Evolutionary conservation across 2,113 vertebrate species (phyloP).

Genomic region (Thermophis baileyi): DNA sequence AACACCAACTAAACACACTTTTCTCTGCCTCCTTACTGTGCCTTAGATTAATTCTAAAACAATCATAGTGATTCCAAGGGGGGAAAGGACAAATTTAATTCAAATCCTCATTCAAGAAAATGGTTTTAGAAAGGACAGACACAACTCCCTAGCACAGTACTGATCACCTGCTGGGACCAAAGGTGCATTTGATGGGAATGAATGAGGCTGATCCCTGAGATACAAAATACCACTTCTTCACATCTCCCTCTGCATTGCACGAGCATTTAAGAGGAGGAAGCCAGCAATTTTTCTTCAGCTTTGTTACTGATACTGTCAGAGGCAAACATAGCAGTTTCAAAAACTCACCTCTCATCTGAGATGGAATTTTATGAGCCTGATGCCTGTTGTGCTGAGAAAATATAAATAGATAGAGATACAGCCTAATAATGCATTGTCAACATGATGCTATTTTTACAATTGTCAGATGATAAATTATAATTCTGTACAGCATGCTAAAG

Average conservation of each 20-base stretch:
- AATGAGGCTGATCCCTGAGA: not conserved
- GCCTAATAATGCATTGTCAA: not conserved
- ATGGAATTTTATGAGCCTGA: not conserved
- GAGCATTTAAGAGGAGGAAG: not conserved
- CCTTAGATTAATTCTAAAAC: not conserved
- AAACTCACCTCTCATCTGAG: not conserved
- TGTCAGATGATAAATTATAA: conserved; percentile 44
- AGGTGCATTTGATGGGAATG: not conserved
- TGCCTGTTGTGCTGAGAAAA: not conserved
- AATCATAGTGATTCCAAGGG: not conserved
- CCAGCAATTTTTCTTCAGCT: not conserved
- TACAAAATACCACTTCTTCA: not conserved
- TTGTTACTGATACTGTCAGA: not conserved
- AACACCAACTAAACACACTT: not conserved
- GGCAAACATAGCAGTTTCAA: not conserved
- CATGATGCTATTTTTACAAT: conserved; percentile 25
- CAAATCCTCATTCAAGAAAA: not conserved
- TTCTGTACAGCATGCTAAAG: conserved; percentile 39
- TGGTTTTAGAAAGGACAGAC: not conserved
- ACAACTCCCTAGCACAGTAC: not conserved
- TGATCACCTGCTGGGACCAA: not conserved
- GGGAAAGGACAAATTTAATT: not conserved
- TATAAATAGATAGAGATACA: not conserved
- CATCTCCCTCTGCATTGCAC: not conserved
- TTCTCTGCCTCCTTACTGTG: not conserved